phyloP scores from a whole-genome alignment of 2,113 vertebrate species.

The Electrona antarctica region DNA sequence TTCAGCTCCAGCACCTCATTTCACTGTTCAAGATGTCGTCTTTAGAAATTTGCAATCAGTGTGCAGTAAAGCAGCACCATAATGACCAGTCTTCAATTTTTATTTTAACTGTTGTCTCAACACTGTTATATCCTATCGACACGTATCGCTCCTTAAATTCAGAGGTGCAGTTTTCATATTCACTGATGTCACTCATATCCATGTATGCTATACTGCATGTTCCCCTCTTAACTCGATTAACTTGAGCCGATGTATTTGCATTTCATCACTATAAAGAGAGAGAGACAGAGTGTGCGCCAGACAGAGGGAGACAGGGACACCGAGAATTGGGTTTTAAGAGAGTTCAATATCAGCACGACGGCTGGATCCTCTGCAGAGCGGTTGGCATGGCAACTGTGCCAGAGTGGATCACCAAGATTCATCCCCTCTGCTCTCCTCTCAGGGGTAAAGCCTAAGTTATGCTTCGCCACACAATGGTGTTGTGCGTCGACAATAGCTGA shows the following conservation, averaged over 20 bases:
- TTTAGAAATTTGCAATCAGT: too few species aligned
- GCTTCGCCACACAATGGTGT: too few species aligned
- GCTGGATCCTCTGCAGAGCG: constrained; percentile 33
- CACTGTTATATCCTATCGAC: too few species aligned
- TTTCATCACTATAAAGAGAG: constrained; percentile 7
- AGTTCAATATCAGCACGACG: constrained; percentile 22
- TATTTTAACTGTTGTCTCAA: too few species aligned
- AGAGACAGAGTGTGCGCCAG: constrained; percentile 1
- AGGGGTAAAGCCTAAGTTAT: constrained; percentile 28
- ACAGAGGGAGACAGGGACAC: constrained; percentile 18
- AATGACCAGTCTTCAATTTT: too few species aligned
- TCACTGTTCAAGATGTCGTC: too few species aligned
- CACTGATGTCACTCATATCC: neutral
- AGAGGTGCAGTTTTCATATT: too few species aligned
- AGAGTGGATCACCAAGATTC: constrained; percentile 43
- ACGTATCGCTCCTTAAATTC: too few species aligned
- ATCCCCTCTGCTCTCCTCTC: constrained; percentile 50
- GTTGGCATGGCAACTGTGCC: constrained; percentile 64
- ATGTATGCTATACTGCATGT: neutral
- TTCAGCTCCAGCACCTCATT: too few species aligned
- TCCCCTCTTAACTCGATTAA: neutral
- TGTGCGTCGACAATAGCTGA: neutral
- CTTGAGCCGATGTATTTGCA: neutral
- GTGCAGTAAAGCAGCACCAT: too few species aligned
- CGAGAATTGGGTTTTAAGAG: constrained; percentile 24